Conservation (phyloP, 2,797 vertebrate genomes). For the Lacerta viridis region DNA sequence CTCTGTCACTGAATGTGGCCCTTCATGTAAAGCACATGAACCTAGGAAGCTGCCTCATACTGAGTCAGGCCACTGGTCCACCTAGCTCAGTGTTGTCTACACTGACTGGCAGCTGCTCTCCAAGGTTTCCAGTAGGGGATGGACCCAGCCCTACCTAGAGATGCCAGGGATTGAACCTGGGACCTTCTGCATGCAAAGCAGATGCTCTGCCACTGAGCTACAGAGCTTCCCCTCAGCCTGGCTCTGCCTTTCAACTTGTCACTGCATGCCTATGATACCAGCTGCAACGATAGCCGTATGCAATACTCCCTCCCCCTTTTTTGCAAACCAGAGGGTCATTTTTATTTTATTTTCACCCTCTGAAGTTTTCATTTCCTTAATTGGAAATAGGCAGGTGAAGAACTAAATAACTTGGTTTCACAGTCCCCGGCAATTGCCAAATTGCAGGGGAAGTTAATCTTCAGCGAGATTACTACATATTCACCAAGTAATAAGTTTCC, state of each 20-base stretch:
- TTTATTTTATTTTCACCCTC: slow-evolving; percentile 3
- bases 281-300: neutral
- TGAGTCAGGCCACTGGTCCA: no score
- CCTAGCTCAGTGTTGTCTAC: no score
- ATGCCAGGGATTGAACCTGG: no score
- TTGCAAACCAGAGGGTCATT: slow-evolving; percentile 2
- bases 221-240: neutral
- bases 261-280: neutral
- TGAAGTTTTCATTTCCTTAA: slow-evolving; percentile 59
- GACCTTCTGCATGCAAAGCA: no score
- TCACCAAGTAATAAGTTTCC: slow-evolving; percentile 68
- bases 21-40: no score
- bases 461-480: slow-evolving; percentile 56
- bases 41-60: no score
- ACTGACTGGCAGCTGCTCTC: no score
- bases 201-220: no score
- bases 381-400: slow-evolving; percentile 61
- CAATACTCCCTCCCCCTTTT: neutral
- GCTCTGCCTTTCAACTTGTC: neutral
- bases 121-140: no score
- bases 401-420: slow-evolving; percentile 60
- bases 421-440: slow-evolving; percentile 61
- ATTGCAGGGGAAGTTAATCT: slow-evolving; percentile 61
- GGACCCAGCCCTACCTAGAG: no score
- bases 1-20: no score